Evolutionary conservation across 2,888 invertebrate genomes (phyloP).

Genomic region (Nemurella pictetii): DNA sequence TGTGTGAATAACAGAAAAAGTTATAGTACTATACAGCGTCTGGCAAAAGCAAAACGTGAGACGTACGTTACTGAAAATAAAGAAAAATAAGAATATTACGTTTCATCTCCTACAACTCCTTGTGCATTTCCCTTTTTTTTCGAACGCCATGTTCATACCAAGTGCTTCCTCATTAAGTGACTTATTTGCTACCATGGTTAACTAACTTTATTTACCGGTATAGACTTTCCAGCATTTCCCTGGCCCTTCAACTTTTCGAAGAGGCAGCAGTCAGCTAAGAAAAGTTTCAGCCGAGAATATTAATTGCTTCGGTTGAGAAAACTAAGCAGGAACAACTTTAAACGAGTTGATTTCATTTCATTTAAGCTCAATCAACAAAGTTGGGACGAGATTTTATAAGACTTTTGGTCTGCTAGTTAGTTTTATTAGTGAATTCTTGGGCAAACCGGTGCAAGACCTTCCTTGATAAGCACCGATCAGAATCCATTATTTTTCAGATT

Average conservation of each 20-base stretch:
- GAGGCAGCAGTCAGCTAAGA: slow-evolving; percentile 3
- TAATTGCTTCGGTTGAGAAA: slow-evolving; percentile 21
- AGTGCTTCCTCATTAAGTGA: slow-evolving; percentile 22
- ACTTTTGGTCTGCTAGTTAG: not conserved
- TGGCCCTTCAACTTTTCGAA: not conserved
- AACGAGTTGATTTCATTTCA: slow-evolving; percentile 31
- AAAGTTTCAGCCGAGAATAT: slow-evolving; percentile 26
- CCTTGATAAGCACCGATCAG: not conserved
- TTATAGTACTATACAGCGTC: not conserved
- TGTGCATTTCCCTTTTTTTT: not conserved
- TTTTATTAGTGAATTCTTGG: not conserved
- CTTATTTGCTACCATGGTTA: slow-evolving; percentile 7
- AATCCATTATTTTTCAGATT: not conserved
- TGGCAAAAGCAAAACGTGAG: not conserved
- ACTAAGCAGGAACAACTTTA: slow-evolving; percentile 22
- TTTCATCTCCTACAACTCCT: not conserved
- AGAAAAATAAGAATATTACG: not conserved
- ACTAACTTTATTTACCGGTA: slow-evolving; percentile 25
- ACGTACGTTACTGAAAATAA: not conserved
- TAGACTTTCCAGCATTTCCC: slow-evolving; percentile 18
- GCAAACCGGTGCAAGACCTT: not conserved
- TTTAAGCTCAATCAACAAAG: slow-evolving; percentile 31
- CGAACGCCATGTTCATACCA: not conserved
- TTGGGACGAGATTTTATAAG: slow-evolving; percentile 3
- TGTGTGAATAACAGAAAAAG: not conserved